A percentile compares a stretch with the other conserved stretches of the same genome.
Evolutionary conservation across 2,888 invertebrate species (phyloP).

Genomic region (Anthoptus insignis): DNA sequence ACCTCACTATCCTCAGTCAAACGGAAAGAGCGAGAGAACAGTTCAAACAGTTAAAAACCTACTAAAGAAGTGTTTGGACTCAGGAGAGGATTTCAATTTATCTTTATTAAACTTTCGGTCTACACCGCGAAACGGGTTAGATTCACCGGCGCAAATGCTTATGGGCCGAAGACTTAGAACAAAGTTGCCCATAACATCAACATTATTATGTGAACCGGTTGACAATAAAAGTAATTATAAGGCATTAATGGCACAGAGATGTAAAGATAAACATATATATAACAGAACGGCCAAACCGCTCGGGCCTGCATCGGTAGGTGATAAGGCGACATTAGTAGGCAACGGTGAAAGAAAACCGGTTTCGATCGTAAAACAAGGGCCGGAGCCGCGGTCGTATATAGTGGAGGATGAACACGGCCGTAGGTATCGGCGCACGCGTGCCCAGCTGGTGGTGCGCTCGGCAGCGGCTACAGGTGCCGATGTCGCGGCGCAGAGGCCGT

Average conservation of each 20-base stretch:
- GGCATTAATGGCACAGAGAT: conserved; percentile 7
- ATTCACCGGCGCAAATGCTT: conserved; percentile 34
- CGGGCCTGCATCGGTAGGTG: too few species aligned
- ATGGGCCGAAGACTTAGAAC: conserved; percentile 25
- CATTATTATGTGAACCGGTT: conserved; percentile 20
- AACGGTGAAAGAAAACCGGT: conserved; percentile 1
- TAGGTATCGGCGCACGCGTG: conserved; percentile 9
- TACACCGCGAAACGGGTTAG: conserved; percentile 32
- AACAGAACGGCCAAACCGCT: too few species aligned
- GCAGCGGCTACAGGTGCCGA: background rate
- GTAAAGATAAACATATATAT: too few species aligned
- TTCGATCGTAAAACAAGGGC: background rate
- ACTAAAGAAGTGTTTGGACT: conserved; percentile 28
- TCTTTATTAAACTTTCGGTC: conserved; percentile 32
- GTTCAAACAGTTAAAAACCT: conserved; percentile 34
- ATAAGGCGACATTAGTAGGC: conserved; percentile 2
- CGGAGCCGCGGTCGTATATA: conserved; percentile 16
- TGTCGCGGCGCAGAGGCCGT: too few species aligned
- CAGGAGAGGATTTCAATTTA: conserved; percentile 22
- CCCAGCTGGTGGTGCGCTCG: conserved; percentile 8
- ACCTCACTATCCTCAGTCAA: conserved; percentile 28
- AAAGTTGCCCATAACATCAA: conserved; percentile 8
- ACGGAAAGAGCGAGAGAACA: conserved; percentile 23
- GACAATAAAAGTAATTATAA: conserved; percentile 27
- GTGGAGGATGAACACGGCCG: conserved; percentile 4